Evolutionary conservation across 2,797 vertebrate species (phyloP).

Genomic region (Sparus aurata): DNA sequence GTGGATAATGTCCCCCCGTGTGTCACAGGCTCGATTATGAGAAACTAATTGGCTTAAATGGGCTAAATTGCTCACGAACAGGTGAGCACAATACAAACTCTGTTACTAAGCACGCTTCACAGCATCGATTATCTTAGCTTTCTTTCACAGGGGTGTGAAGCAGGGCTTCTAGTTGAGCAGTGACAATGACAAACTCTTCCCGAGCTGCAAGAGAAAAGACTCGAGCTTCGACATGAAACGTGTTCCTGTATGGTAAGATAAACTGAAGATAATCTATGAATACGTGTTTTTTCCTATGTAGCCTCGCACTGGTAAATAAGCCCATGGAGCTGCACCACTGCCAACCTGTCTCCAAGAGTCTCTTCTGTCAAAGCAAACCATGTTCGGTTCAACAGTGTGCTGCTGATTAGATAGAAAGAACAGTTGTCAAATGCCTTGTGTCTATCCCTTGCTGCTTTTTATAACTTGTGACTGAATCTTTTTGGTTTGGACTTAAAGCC

Average conservation of each 20-base stretch:
- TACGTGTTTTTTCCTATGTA: accelerated
- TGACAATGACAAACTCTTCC: too few relatives aligned
- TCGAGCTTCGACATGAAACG: background rate
- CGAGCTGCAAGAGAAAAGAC: background rate
- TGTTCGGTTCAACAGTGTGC: background rate
- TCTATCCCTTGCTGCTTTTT: background rate
- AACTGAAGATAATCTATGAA: background rate
- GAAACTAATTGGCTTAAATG: conserved; percentile 41
- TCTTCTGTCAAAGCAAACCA: background rate
- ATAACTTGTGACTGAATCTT: background rate
- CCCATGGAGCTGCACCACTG: background rate
- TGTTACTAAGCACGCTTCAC: conserved; percentile 38
- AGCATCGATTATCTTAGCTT: conserved; percentile 24
- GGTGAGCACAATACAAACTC: conserved; percentile 26
- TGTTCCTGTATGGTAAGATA: background rate
- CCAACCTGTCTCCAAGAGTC: background rate
- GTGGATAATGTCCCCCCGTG: conserved; percentile 38
- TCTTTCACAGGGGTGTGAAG: conserved; percentile 3
- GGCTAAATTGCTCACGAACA: conserved; percentile 43
- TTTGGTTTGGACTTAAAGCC: background rate
- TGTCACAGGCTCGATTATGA: conserved; percentile 35
- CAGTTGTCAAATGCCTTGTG: background rate
- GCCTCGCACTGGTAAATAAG: background rate
- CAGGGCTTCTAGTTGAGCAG: background rate
- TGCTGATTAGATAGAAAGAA: background rate